Evolutionary conservation across 2,113 vertebrate genomes (phyloP).

Genomic region (Chionodraco myersi): DNA sequence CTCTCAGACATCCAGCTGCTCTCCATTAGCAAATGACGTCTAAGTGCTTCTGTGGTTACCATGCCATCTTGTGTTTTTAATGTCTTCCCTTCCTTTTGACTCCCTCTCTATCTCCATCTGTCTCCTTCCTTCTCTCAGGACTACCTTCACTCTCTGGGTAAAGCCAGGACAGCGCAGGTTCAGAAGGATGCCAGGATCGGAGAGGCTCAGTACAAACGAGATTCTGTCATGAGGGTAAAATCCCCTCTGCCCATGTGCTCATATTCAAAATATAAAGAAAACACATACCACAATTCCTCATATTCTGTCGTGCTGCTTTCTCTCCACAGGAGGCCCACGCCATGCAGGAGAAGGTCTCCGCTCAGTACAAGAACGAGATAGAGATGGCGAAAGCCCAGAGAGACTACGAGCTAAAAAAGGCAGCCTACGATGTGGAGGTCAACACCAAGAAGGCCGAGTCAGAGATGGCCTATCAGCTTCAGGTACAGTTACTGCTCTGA

Average conservation of each 20-base stretch:
- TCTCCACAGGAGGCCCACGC: conserved; percentile 88
- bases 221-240: conserved; percentile 89
- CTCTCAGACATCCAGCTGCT: background rate
- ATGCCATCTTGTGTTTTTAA: conserved; percentile 6
- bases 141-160: conserved; percentile 91
- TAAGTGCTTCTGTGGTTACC: conserved; percentile 54
- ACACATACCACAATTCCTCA: conserved; percentile 15
- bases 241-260: conserved; percentile 7
- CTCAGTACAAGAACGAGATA: conserved; percentile 92
- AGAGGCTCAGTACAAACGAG: conserved; percentile 92
- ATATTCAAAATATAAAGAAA: background rate
- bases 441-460: conserved; percentile 93
- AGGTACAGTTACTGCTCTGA: conserved; percentile 79
- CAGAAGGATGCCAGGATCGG: conserved; percentile 93
- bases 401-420: conserved; percentile 93
- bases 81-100: background rate
- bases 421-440: conserved; percentile 89
- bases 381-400: conserved; percentile 95
- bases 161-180: conserved; percentile 93
- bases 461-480: conserved; percentile 93
- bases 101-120: background rate
- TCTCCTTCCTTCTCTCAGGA: conserved; percentile 77
- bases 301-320: background rate
- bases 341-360: conserved; percentile 92
- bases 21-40: conserved; percentile 31